Conservation (phyloP, 2,888 invertebrate genomes). For the Prostheceraeus crozeri region DNA sequence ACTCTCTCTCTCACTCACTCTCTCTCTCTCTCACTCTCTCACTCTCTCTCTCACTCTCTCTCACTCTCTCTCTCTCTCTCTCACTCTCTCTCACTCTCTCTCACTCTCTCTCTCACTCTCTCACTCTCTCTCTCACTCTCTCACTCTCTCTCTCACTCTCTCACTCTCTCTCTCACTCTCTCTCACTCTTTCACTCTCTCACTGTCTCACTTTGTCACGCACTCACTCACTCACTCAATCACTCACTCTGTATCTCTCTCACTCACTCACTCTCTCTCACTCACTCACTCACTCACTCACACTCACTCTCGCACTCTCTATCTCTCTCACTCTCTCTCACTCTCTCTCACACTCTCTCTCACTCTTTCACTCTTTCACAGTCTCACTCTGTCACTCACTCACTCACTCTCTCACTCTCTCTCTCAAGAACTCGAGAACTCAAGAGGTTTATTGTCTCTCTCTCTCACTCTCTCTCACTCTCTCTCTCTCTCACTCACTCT, state of each 20-base stretch:
- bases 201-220: too few species aligned
- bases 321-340: too few species aligned
- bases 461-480: too few species aligned
- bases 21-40: background rate
- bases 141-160: background rate
- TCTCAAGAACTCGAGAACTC: too few species aligned
- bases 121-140: slow-evolving; percentile 1
- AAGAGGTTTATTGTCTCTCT: too few species aligned
- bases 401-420: too few species aligned
- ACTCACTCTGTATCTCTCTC: background rate
- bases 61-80: slow-evolving; percentile 15
- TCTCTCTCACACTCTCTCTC: too few species aligned
- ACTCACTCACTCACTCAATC: too few species aligned
- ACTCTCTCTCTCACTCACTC: background rate
- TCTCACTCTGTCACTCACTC: too few species aligned
- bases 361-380: too few species aligned
- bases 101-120: slow-evolving; percentile 1
- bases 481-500: too few species aligned
- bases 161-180: slow-evolving; percentile 8
- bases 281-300: background rate
- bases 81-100: background rate
- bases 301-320: too few species aligned
- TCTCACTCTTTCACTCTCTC: slow-evolving; percentile 7
- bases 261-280: background rate
- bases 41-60: slow-evolving; percentile 2